Conservation (phyloP, 2,888 invertebrate genomes). For the Eupithecia pulchellata region DNA sequence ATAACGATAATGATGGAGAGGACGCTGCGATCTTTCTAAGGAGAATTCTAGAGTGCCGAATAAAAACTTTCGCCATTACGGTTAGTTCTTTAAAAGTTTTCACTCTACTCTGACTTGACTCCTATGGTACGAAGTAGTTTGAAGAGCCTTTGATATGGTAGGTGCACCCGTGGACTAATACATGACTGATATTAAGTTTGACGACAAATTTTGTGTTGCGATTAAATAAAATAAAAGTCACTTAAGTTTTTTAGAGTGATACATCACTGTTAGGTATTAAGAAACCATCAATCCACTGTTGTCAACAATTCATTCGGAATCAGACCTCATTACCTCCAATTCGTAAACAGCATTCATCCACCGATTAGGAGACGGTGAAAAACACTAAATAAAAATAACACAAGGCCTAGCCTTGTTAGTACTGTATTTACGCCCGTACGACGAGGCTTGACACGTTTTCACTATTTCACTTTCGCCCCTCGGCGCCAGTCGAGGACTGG, state of each 20-base stretch:
- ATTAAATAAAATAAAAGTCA: too few species aligned
- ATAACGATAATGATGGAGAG: conserved; percentile 18
- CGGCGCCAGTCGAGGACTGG: conserved; percentile 37
- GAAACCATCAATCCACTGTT: too few species aligned
- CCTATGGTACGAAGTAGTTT: background rate
- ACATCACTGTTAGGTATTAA: too few species aligned
- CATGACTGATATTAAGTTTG: background rate
- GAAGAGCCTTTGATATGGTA: background rate
- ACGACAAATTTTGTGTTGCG: too few species aligned
- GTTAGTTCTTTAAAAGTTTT: background rate
- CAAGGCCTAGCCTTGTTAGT: conserved; percentile 26
- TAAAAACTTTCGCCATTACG: background rate
- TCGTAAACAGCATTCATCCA: background rate
- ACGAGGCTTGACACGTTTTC: conserved; percentile 77
- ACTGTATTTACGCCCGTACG: conserved; percentile 42
- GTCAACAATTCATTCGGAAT: background rate
- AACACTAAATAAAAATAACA: conserved; percentile 18
- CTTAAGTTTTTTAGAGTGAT: too few species aligned
- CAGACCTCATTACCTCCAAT: background rate
- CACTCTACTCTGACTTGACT: background rate
- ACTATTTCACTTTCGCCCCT: conserved; percentile 62
- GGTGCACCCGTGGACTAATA: background rate
- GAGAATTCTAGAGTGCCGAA: background rate
- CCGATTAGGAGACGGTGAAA: background rate
- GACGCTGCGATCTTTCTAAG: background rate